Conservation (phyloP, 2,888 invertebrate genomes). For the Pelosia muscerda region DNA sequence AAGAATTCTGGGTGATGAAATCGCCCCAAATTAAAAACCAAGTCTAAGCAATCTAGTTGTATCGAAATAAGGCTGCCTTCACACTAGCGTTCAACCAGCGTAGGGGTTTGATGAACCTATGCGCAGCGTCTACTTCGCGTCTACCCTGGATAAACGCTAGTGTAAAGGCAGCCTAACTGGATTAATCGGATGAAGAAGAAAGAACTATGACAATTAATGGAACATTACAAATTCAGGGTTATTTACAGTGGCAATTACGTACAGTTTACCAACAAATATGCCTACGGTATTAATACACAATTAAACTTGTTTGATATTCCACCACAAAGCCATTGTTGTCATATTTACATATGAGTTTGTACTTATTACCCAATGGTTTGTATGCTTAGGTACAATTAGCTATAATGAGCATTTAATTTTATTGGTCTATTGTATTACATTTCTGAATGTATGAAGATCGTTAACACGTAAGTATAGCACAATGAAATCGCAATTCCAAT, state of each 20-base stretch:
- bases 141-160: too few species aligned
- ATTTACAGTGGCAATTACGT: not conserved
- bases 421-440: not conserved
- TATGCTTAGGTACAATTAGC: conserved; percentile 1
- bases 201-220: not conserved
- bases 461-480: too few species aligned
- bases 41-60: too few species aligned
- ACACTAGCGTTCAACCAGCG: too few species aligned
- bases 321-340: not conserved
- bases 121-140: too few species aligned
- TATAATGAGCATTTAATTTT: conserved; percentile 1
- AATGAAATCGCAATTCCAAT: too few species aligned
- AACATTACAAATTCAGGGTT: not conserved
- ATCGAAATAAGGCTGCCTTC: too few species aligned
- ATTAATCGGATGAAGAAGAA: not conserved
- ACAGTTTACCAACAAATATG: conserved; percentile 1
- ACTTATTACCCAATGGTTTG: not conserved
- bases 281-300: not conserved
- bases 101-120: too few species aligned
- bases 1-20: too few species aligned
- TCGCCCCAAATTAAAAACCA: too few species aligned
- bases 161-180: too few species aligned
- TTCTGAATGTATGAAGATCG: too few species aligned
- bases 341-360: conserved; percentile 1
- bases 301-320: conserved; percentile 2